These are phyloP conservation scores for Nothocercus nigrocapillus DNA, from an alignment of 2,113 vertebrate genomes.

Conservation along the genomic window DNA sequence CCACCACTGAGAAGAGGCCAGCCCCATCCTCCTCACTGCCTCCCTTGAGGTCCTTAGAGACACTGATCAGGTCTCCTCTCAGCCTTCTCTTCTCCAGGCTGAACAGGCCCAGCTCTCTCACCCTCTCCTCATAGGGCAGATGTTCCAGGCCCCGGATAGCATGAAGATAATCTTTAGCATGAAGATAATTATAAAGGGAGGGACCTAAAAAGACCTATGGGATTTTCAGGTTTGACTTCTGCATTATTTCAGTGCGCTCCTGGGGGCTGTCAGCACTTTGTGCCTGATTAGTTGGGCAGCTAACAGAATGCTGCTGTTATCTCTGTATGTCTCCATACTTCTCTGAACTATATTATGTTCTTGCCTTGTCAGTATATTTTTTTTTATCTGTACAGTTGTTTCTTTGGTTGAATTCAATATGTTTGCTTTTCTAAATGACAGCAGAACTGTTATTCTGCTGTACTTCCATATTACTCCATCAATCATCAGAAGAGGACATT, in stretches of 20 bases:
- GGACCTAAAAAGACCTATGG: background rate
- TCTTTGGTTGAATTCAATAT: background rate
- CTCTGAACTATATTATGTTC: background rate
- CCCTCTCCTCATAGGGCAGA: too few relatives aligned
- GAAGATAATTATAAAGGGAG: background rate
- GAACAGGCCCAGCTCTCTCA: too few relatives aligned
- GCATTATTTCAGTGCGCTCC: background rate
- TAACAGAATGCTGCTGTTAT: background rate
- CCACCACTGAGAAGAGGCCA: too few relatives aligned
- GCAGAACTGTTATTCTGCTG: background rate
- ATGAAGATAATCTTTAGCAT: background rate
- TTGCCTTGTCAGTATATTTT: background rate
- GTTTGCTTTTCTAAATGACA: constrained; percentile 41
- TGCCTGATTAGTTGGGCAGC: background rate
- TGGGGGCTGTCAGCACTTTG: background rate
- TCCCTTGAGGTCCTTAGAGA: too few relatives aligned
- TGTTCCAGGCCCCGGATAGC: too few relatives aligned
- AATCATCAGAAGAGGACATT: constrained; percentile 40
- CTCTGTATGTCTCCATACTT: background rate
- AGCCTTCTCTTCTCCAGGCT: too few relatives aligned
- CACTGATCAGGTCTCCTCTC: too few relatives aligned
- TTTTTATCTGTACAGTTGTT: constrained; percentile 30
- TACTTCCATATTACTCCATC: constrained; percentile 56
- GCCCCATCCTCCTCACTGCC: too few relatives aligned
- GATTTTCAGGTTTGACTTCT: background rate